Conservation (phyloP, 2,888 invertebrate genomes). For the Chrysina gloriosa region DNA sequence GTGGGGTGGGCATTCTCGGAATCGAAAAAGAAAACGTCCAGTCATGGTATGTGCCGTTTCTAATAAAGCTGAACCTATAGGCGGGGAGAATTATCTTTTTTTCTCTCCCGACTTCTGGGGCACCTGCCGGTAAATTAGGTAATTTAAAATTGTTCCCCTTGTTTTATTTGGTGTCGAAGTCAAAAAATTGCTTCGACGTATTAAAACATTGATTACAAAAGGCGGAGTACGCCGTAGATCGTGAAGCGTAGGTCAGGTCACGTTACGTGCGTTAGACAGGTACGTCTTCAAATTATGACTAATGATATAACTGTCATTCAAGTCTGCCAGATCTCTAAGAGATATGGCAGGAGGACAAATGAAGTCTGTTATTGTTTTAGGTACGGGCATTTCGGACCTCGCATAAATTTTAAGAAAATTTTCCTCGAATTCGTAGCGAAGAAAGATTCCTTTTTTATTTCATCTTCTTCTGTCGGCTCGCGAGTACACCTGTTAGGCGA, state of each 20-base stretch:
- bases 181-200: background rate
- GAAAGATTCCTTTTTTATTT: background rate
- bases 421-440: no score
- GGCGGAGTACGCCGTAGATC: background rate
- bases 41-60: conserved; percentile 56
- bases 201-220: conserved; percentile 3
- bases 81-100: conserved; percentile 49
- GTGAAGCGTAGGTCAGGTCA: conserved; percentile 43
- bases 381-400: background rate
- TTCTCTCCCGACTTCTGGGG: conserved; percentile 42
- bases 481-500: conserved; percentile 21
- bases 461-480: background rate
- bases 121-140: conserved; percentile 53
- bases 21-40: conserved; percentile 48
- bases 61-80: conserved; percentile 53
- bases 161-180: conserved; percentile 22
- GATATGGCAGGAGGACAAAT: conserved; percentile 44
- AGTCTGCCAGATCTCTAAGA: conserved; percentile 43
- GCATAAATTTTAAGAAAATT: no score
- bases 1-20: conserved; percentile 56
- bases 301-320: conserved; percentile 49
- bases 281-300: conserved; percentile 48
- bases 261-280: conserved; percentile 46
- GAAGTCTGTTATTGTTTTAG: conserved; percentile 44
- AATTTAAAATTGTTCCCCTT: conserved; percentile 44